Conservation (phyloP, 1,140 invertebrate species). For the Tetramorium alpestre region DNA sequence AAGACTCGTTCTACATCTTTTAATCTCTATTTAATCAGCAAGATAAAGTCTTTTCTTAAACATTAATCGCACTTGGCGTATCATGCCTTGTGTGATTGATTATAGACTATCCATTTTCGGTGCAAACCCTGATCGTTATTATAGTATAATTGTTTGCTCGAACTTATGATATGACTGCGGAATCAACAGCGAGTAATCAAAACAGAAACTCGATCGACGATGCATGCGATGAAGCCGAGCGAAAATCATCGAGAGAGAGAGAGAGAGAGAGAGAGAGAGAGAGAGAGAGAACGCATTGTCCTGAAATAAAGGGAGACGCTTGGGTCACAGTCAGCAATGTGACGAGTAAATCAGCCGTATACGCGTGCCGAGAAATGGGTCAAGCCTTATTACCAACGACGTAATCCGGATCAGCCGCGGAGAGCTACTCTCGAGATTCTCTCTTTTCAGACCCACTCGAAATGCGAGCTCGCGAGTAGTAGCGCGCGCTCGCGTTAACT, state of each 20-base stretch:
- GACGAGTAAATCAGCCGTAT: conserved; percentile 31
- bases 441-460: conserved; percentile 44
- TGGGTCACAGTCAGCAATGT: neutral
- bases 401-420: conserved; percentile 39
- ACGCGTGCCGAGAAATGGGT: conserved; percentile 56
- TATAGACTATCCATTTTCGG: neutral
- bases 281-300: neutral
- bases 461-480: conserved; percentile 28
- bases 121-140: neutral
- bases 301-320: neutral
- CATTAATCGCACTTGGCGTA: neutral
- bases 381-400: conserved; percentile 54
- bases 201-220: conserved; percentile 36
- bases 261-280: neutral
- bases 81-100: neutral
- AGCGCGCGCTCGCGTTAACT: conserved; percentile 32
- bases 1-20: conserved; percentile 8
- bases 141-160: neutral
- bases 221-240: neutral
- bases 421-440: conserved; percentile 20
- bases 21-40: conserved; percentile 10
- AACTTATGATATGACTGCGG: neutral
- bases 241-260: conserved; percentile 22
- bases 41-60: conserved; percentile 1
- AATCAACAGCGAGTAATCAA: conserved; percentile 1